A percentile compares a stretch with the other conserved stretches of the same genome.
These are phyloP conservation scores for Holothuria scabra DNA, from an alignment of 53 echinoderm and acorn worm genomes.

Conservation along the genomic window DNA sequence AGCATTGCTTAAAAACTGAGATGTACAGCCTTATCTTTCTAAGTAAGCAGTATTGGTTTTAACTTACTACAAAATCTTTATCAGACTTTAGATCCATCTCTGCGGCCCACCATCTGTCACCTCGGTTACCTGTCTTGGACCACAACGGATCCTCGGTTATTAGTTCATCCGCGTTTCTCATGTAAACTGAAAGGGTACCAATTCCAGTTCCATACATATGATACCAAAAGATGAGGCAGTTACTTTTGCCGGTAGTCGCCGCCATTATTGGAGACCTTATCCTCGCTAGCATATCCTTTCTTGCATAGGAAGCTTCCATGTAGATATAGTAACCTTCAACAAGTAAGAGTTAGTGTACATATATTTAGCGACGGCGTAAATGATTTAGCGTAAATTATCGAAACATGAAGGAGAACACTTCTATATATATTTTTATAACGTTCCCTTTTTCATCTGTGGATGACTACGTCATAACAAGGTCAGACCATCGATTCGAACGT, in stretches of 20 bases:
- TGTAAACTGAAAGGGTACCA: conserved; percentile 72
- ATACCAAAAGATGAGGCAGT: conserved; percentile 66
- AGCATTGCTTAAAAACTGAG: too few species aligned
- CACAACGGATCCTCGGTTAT: conserved; percentile 61
- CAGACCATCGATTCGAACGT: too few species aligned
- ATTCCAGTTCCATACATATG: conserved; percentile 82
- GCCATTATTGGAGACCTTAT: conserved; percentile 63
- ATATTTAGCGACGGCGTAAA: too few species aligned
- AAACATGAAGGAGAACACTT: too few species aligned
- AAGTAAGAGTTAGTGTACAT: too few species aligned
- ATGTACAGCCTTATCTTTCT: too few species aligned
- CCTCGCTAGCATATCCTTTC: conserved; percentile 65
- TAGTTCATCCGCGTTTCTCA: conserved; percentile 59
- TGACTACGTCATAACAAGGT: too few species aligned
- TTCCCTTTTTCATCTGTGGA: too few species aligned
- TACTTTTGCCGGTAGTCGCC: conserved; percentile 35
- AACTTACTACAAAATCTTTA: conserved; percentile 65
- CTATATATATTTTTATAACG: too few species aligned
- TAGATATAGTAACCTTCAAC: conserved; percentile 72
- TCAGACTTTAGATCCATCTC: conserved; percentile 62
- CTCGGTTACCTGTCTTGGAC: conserved; percentile 77
- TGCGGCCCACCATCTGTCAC: conserved; percentile 78
- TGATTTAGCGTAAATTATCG: too few species aligned
- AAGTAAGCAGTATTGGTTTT: too few species aligned
- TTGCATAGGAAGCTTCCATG: conserved; percentile 53